These are phyloP conservation scores for Leucopsar rothschildi DNA, from an alignment of 2,113 vertebrate genomes.

Conservation along the genomic window DNA sequence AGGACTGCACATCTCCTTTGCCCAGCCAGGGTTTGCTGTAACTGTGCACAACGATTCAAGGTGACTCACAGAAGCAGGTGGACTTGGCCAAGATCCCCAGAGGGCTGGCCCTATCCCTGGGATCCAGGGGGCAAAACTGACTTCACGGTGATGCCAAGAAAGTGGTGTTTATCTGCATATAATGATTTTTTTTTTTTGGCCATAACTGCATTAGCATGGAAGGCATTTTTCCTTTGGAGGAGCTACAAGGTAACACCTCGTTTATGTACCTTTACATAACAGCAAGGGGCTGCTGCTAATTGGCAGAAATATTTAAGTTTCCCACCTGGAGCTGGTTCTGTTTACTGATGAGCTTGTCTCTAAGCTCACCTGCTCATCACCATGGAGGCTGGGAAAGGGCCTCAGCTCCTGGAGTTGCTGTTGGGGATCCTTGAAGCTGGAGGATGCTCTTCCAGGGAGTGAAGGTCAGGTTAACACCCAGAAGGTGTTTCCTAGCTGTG, in stretches of 20 bases:
- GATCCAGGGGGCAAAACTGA: neutral
- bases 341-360: neutral
- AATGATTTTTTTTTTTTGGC: neutral
- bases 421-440: rapidly evolving
- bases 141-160: neutral
- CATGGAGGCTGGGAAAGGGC: neutral
- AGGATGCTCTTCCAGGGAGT: neutral
- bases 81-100: neutral
- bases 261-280: neutral
- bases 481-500: neutral
- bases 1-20: neutral
- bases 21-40: neutral
- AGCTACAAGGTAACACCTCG: neutral
- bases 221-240: neutral
- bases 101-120: neutral
- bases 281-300: neutral
- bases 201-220: neutral
- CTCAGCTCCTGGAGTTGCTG: rapidly evolving
- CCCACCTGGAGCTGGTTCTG: neutral
- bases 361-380: neutral
- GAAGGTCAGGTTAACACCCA: neutral
- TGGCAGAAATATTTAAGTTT: neutral
- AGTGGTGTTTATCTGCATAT: neutral
- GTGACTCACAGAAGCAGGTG: neutral
- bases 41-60: neutral